Evolutionary conservation across 2,113 vertebrate genomes (phyloP), one percentile per base, ranked within the genome.

Genomic region (Centropristis striata): DNA sequence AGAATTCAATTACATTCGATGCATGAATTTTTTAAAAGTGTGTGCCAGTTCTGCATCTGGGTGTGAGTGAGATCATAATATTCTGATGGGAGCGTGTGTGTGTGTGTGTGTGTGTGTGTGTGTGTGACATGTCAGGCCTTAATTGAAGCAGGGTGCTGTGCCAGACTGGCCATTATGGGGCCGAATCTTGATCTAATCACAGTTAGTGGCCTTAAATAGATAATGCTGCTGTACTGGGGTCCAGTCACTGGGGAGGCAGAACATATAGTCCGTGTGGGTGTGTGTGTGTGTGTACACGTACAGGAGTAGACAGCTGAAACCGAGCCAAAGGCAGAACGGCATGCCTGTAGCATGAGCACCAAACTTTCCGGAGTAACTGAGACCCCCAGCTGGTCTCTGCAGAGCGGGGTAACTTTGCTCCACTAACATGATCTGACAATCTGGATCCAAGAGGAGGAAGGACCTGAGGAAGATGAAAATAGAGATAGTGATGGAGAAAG

Each of bases 151-250:
- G 57, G 80, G 79, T 83, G 76, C 84, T 72, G 86, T 82, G 85
- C 90, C 92, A 93, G 90, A 84, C 69, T 27, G n/a, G 90, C 93
- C 88, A 88, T 92, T 92, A 93, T 53, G 66, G 68, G 61, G 15
- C 86, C 57, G 73, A 86, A 90, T 93, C 83, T 86, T 57, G 60
- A 79, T 88, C 84, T 93, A 93, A 93, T 93, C 71, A 75, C 87
- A 83, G 85, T 92, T 91, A 91, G 89, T 84, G 74, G 78, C 86
- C 88, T 89, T 90, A 92, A 89, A 93, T 86, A 90, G 91, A 91
- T 90, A 91, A 92, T 81, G 81, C 78, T 84, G 71, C 75, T 51
- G 75, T 74, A 66, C 75, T 36, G 80, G 81, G 78, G 75, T 91
- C 68, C 75, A 50, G 81, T 84, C 88, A 79, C 87, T n/a, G 49